Conservation (phyloP, 2,797 vertebrate species). For the Bradypus variegatus region DNA sequence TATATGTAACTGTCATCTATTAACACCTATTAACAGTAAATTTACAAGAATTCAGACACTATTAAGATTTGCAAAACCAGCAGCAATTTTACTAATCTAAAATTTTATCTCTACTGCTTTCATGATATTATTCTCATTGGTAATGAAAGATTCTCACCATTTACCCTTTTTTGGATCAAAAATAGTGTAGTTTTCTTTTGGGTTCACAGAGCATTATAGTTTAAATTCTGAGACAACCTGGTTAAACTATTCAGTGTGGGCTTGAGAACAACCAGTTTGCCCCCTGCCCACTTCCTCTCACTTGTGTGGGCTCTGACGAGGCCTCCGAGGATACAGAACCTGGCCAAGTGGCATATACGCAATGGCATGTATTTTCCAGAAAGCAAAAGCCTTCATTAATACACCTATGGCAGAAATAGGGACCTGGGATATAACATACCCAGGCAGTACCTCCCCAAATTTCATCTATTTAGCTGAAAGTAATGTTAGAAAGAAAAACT, state of each 20-base stretch:
- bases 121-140: neutral
- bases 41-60: neutral
- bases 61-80: neutral
- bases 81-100: neutral
- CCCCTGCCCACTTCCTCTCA: neutral
- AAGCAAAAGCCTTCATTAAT: neutral
- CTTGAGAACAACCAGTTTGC: neutral
- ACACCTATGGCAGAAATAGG: neutral
- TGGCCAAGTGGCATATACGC: neutral
- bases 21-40: neutral
- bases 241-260: neutral
- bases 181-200: neutral
- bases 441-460: neutral
- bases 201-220: neutral
- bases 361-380: neutral
- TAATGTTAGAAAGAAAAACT: constrained; percentile 2
- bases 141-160: neutral
- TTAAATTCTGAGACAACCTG: neutral
- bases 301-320: neutral
- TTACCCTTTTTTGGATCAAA: neutral
- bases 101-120: constrained; percentile 30
- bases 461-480: neutral
- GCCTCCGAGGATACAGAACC: neutral
- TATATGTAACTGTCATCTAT: neutral
- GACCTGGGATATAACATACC: neutral